Conservation (phyloP, 2,888 invertebrate species). For the Melieria picta region DNA sequence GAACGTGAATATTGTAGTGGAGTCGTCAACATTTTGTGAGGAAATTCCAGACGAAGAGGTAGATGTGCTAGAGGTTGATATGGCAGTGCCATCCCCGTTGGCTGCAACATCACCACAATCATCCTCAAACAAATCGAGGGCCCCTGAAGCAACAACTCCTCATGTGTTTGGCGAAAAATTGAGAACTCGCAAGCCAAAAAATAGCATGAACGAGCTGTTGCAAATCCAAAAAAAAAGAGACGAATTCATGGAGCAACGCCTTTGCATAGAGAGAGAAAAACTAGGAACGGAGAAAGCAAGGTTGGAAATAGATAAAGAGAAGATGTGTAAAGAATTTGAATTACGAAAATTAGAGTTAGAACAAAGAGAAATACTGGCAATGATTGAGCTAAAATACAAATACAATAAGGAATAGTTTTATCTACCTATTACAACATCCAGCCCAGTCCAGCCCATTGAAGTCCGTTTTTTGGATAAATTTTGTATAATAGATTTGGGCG, state of each 20-base stretch:
- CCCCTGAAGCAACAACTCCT: constrained; percentile 20
- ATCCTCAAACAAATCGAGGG: not conserved
- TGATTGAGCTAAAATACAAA: constrained; percentile 31
- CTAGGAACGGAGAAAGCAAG: constrained; percentile 27
- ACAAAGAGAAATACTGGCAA: constrained; percentile 28
- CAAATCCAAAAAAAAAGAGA: constrained; percentile 24
- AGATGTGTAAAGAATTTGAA: constrained; percentile 24
- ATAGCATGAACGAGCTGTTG: constrained; percentile 14
- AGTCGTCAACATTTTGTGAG: constrained; percentile 24
- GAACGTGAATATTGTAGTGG: constrained; percentile 26
- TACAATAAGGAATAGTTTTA: too few relatives aligned
- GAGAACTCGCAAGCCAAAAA: constrained; percentile 30
- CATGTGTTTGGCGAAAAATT: constrained; percentile 26
- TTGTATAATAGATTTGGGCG: not conserved
- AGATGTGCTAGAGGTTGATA: constrained; percentile 20
- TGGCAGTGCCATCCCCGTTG: not conserved
- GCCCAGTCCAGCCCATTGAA: not conserved
- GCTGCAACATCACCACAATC: not conserved
- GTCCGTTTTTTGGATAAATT: not conserved
- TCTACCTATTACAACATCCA: not conserved
- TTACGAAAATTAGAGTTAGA: constrained; percentile 29
- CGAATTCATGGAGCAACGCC: constrained; percentile 23
- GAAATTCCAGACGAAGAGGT: constrained; percentile 5
- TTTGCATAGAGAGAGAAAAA: constrained; percentile 26
- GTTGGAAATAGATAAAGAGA: constrained; percentile 13